phyloP scores from a whole-genome alignment of 2,113 vertebrate genomes.

The Eira barbara region DNA sequence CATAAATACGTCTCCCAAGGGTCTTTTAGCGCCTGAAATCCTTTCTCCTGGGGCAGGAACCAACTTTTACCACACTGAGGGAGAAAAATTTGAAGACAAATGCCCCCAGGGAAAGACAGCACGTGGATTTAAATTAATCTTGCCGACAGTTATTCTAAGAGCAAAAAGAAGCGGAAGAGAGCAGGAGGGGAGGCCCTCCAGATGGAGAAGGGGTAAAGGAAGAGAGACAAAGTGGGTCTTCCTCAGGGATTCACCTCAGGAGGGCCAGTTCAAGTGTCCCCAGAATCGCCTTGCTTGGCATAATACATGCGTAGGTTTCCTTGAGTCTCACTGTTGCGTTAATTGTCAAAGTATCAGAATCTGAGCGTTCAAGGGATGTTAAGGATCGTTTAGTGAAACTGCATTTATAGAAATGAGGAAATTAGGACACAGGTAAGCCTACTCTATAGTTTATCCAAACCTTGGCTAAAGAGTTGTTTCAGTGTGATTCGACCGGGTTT shows the following conservation, averaged over 20 bases:
- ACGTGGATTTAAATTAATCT: not conserved
- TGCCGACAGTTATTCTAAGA: slow-evolving; percentile 41
- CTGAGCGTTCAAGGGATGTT: not conserved
- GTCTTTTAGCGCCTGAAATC: not conserved
- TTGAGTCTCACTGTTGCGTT: not conserved
- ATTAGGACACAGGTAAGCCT: not conserved
- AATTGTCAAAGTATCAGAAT: not conserved
- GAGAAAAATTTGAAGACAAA: slow-evolving; percentile 14
- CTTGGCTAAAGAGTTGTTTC: not conserved
- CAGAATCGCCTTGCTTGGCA: not conserved
- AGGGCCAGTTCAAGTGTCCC: not conserved
- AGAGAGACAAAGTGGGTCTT: not conserved
- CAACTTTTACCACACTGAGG: not conserved
- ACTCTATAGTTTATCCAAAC: not conserved
- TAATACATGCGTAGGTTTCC: not conserved
- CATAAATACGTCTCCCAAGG: not conserved
- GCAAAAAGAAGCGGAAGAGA: not conserved
- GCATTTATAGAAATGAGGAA: not conserved
- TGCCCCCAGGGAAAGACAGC: not conserved
- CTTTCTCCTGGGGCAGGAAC: slow-evolving; percentile 9
- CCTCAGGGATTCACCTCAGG: not conserved
- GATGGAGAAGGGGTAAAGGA: not conserved
- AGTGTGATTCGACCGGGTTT: not conserved
- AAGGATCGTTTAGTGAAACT: not conserved
- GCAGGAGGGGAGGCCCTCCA: not conserved